phyloP scores from a whole-genome alignment of 2,797 vertebrate genomes.

The Toxotes lorentzi region DNA sequence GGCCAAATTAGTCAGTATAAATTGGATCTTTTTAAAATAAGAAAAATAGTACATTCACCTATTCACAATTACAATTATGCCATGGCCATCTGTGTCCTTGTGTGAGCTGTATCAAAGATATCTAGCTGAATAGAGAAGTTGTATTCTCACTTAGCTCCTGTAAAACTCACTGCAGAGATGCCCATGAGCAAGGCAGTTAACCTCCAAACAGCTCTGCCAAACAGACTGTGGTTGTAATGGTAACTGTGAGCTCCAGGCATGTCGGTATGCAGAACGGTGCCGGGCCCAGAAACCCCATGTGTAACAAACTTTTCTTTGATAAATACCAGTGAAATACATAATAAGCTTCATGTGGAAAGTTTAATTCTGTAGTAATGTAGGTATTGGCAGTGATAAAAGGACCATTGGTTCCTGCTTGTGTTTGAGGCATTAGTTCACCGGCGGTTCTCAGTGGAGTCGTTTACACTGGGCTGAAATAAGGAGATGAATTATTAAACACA shows the following conservation, averaged over 20 bases:
- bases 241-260: slow-evolving; percentile 8
- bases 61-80: too few relatives aligned
- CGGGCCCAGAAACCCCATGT: neutral
- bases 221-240: slow-evolving; percentile 1
- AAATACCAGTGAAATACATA: slow-evolving; percentile 52
- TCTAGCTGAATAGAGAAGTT: neutral
- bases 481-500: slow-evolving; percentile 61
- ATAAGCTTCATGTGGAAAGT: slow-evolving; percentile 37
- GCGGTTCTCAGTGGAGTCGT: slow-evolving; percentile 27
- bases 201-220: neutral
- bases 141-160: neutral
- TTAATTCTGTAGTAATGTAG: slow-evolving; percentile 34
- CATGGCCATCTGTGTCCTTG: too few relatives aligned
- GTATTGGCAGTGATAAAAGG: slow-evolving; percentile 33
- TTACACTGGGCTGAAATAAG: slow-evolving; percentile 48
- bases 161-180: neutral
- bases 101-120: neutral
- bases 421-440: slow-evolving; percentile 34
- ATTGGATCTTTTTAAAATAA: too few relatives aligned
- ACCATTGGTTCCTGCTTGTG: slow-evolving; percentile 5
- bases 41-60: too few relatives aligned
- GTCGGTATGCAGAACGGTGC: neutral
- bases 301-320: slow-evolving; percentile 22
- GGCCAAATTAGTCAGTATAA: too few relatives aligned
- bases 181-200: slow-evolving; percentile 10